Evolutionary conservation across 2,797 vertebrate genomes (phyloP).

Genomic region (Rhinella marina): DNA sequence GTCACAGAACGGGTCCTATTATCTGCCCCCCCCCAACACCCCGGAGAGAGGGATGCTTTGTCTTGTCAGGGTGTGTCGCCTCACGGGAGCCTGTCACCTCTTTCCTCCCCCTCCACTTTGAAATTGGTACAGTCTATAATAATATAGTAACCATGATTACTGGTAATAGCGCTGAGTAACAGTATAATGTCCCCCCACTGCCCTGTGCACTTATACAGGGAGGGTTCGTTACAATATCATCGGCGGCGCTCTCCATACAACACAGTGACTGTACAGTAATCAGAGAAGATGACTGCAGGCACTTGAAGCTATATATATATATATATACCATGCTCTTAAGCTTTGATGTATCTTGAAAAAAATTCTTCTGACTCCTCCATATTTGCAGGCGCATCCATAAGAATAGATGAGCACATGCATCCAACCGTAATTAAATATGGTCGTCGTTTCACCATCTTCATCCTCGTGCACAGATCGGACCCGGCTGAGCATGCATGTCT

Average conservation of each 20-base stretch:
- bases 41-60: conserved; percentile 40
- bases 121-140: conserved; percentile 24
- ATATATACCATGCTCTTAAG: too few species aligned
- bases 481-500: too few species aligned
- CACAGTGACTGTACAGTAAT: conserved; percentile 1
- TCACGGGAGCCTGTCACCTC: neutral
- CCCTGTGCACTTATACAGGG: neutral
- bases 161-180: conserved; percentile 30
- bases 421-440: neutral
- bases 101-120: neutral
- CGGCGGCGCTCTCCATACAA: neutral
- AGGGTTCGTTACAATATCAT: neutral
- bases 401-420: neutral
- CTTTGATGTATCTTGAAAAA: too few species aligned
- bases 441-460: too few species aligned
- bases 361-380: too few species aligned
- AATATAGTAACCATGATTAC: neutral
- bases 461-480: too few species aligned
- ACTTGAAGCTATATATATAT: too few species aligned
- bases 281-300: neutral
- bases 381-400: neutral
- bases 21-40: neutral
- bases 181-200: neutral
- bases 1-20: neutral
- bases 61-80: neutral